These are phyloP conservation scores for Lasaia peninsularis DNA, from an alignment of 1,140 invertebrate species.

Conservation along the genomic window DNA sequence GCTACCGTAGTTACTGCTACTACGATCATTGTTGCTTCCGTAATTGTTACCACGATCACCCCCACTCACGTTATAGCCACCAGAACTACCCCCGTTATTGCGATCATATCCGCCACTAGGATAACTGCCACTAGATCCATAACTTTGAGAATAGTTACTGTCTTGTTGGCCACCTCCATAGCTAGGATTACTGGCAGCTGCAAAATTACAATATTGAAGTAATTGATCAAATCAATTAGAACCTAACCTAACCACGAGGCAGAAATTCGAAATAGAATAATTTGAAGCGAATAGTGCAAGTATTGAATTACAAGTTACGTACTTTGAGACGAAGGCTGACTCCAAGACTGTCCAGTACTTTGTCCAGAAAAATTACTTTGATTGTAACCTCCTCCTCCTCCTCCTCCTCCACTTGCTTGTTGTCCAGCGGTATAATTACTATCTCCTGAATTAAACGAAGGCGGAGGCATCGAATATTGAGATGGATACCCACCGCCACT, in stretches of 20 bases:
- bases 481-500: constrained; percentile 53
- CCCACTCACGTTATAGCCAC: constrained; percentile 47
- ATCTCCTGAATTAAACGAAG: constrained; percentile 46
- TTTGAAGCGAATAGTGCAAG: too few species aligned
- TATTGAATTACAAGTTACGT: constrained; percentile 13
- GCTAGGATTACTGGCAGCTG: constrained; percentile 37
- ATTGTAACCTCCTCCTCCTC: constrained; percentile 43
- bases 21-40: constrained; percentile 36
- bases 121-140: constrained; percentile 37
- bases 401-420: constrained; percentile 41
- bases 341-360: constrained; percentile 52
- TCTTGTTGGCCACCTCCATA: constrained; percentile 45
- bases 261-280: background rate
- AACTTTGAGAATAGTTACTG: constrained; percentile 53
- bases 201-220: background rate
- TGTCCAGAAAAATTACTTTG: constrained; percentile 49
- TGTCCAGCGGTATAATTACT: constrained; percentile 47
- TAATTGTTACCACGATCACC: constrained; percentile 44
- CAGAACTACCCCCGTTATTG: constrained; percentile 51
- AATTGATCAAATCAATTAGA: too few species aligned
- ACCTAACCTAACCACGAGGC: background rate
- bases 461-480: constrained; percentile 65
- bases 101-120: constrained; percentile 48
- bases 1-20: constrained; percentile 50
- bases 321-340: constrained; percentile 51